Evolutionary conservation across 1,140 invertebrate genomes (phyloP), one percentile per base, ranked within the genome.

Genomic region (Orussus abietinus): DNA sequence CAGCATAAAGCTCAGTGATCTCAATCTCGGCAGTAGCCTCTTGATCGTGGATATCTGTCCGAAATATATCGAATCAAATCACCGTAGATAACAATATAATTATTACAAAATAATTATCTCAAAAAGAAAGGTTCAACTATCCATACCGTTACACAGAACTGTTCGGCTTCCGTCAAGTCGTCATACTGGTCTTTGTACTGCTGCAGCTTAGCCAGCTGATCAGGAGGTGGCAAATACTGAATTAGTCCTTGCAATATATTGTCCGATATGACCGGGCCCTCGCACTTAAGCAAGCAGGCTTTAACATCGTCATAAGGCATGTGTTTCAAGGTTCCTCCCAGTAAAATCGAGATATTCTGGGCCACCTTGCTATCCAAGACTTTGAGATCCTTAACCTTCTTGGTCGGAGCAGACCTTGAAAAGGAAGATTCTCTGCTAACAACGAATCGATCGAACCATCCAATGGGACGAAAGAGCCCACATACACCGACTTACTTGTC

Each of bases 321-420:
- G 54, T 93, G 89, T 66, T 97, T 97, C 11, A 97, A 75, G 0
- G 89, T 88, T 3, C 93, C 89, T 17, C 84, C 85, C 0, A 97
- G 70, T 4, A 97, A 72, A 58, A 98, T 98, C 9, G 85, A 85
- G n/a, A 98, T 80, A 75, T 96, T 98, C 75, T 98, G 94, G 0
- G 92, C 94, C 1, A 90, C 78, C 75, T 97, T 98, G 4, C 80
- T 77, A 71, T 98, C 94, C 3, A 98, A 69, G 3, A 97, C 92
- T 64, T 88, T 89, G 1, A 96, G 72, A 64, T 94, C 87, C 70
- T 95, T 92, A 3, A 85, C 83, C 69, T 96, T 96, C 65, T 95
- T 96, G 38, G 80, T 40, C 2, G 82, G 78, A 13, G 77, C 77
- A 7, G 74, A 75, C 53, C 81, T 84, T 11, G 29, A 19, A 35